Evolutionary conservation across 2,113 vertebrate genomes (phyloP), one percentile per base, ranked within the genome.

Genomic region (Ovibos moschatus): DNA sequence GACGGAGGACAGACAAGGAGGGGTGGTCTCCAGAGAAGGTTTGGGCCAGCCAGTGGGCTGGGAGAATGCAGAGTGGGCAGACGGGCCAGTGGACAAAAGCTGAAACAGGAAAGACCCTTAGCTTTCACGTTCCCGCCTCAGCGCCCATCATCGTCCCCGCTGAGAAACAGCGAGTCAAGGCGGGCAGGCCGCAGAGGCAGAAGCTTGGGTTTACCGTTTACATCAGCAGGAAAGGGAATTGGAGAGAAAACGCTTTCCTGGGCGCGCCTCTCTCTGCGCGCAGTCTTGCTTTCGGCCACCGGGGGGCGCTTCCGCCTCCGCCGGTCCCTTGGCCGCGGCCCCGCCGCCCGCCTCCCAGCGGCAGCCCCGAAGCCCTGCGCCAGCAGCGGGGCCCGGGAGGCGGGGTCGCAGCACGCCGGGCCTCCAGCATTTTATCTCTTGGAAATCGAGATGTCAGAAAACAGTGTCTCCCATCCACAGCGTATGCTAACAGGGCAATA

Each of bases 331-430:
- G 25, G 1, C 3, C 1, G 78, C 40, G 4, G 15, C 2, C 27
- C 5, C 0, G 28, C 64, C 19, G 33, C 57, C 27, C 1, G 47
- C 50, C 13, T 7, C 14, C 40, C 27, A 0, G 30, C 67, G 5
- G 71, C 21, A 23, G 13, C 40, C 45, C 7, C 5, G 60, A 16
- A 58, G 19, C 58, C 2, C 2, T 0, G 33, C 30, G 10, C 74
- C 30, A 58, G 27, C 89, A 76, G 64, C 91, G 76, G 43, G 47
- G 78, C 94, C 97, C 81, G 50, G 93, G 96, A 95, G 95, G 78
- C 67, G 33, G 40, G 0, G 90, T 96, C 64, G 81, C n/a, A 7
- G 62, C 62, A 60, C 40, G 33, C 7, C 40, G 10, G 9, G 1
- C 11, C 27, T 36, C 43, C 85, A 30, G 13, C 74, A 0, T 15